phyloP scores from a whole-genome alignment of 2,113 vertebrate genomes.

The Erythrocercus mccallii region DNA sequence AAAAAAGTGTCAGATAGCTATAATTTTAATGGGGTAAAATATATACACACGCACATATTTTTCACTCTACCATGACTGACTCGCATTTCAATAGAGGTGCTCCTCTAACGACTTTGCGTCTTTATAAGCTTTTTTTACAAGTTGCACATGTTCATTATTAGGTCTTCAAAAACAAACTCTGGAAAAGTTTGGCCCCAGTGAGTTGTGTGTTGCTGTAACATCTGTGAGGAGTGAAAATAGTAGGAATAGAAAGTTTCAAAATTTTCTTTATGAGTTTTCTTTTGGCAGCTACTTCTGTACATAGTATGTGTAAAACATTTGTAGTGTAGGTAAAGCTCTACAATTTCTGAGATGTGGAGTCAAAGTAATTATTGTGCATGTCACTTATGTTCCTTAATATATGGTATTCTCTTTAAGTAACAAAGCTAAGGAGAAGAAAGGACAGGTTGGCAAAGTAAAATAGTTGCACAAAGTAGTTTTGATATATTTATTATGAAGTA shows the following conservation, averaged over 20 bases:
- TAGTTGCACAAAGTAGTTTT: neutral
- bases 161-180: neutral
- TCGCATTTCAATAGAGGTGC: neutral
- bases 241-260: neutral
- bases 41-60: fast-evolving
- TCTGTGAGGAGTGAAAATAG: fast-evolving
- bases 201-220: neutral
- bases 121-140: neutral
- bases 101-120: neutral
- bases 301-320: neutral
- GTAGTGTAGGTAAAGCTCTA: neutral
- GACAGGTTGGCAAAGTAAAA: neutral
- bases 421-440: neutral
- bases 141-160: neutral
- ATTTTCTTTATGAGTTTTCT: neutral
- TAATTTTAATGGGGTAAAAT: neutral
- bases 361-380: neutral
- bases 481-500: neutral
- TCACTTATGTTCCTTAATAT: neutral
- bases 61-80: neutral
- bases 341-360: neutral
- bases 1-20: neutral
- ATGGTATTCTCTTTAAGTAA: neutral
- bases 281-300: neutral
- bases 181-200: neutral